These are phyloP conservation scores for Limnephilus lunatus DNA, from an alignment of 2,888 invertebrate genomes.

Conservation along the genomic window DNA sequence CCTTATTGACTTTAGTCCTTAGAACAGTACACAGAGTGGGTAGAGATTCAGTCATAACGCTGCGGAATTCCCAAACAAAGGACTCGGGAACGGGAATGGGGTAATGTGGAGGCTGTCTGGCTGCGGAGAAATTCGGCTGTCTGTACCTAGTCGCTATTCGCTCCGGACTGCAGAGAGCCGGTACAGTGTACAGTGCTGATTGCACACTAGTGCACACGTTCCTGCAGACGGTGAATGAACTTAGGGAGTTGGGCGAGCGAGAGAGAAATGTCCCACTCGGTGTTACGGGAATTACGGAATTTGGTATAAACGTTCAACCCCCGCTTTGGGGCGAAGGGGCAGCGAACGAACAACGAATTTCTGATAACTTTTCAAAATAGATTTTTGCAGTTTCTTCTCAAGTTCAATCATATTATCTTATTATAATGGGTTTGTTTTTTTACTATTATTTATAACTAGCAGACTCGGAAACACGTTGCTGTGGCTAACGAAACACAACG, in stretches of 20 bases:
- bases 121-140: background rate
- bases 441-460: too few species aligned
- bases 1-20: background rate
- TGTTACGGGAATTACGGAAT: background rate
- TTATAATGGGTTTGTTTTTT: too few species aligned
- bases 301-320: background rate
- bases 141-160: background rate
- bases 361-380: background rate
- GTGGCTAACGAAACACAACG: too few species aligned
- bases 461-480: too few species aligned
- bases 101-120: background rate
- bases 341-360: background rate
- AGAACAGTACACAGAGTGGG: background rate
- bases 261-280: constrained; percentile 6
- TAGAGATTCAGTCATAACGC: background rate
- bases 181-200: background rate
- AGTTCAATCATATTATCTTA: background rate
- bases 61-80: constrained; percentile 4
- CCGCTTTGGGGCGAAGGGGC: background rate
- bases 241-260: background rate
- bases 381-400: background rate
- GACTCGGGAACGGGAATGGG: background rate
- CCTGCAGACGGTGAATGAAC: constrained; percentile 14
- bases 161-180: background rate
- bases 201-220: too few species aligned